These are phyloP conservation scores for Drosophila lutescens DNA, from an alignment of 2,888 invertebrate genomes.

Conservation along the genomic window DNA sequence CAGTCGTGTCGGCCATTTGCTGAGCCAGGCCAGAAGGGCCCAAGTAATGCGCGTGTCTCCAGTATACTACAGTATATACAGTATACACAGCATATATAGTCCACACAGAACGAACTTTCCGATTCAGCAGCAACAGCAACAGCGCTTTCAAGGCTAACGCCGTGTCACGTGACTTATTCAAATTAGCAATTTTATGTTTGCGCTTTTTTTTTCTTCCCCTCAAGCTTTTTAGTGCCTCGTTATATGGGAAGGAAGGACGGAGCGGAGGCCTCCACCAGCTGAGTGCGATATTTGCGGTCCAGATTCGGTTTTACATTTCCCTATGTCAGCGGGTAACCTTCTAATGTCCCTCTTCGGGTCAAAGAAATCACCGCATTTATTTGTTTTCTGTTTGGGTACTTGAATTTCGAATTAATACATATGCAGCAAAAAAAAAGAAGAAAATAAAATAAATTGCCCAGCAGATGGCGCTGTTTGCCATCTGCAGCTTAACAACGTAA, in stretches of 20 bases:
- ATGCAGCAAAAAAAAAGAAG: background rate
- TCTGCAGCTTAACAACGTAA: no score
- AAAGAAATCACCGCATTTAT: background rate
- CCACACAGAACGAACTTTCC: constrained; percentile 1
- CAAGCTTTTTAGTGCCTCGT: constrained; percentile 1
- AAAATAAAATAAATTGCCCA: no score
- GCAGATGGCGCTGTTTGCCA: no score
- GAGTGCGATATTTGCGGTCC: constrained; percentile 3
- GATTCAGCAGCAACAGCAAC: constrained; percentile 1
- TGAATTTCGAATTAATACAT: background rate
- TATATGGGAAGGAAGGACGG: background rate
- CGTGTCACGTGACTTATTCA: constrained; percentile 79
- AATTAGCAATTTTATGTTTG: constrained; percentile 78
- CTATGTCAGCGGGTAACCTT: background rate
- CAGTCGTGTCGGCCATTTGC: constrained; percentile 37
- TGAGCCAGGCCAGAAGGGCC: background rate
- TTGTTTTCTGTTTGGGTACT: background rate
- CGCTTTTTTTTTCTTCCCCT: constrained; percentile 42
- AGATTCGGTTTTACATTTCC: background rate
- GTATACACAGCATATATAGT: background rate
- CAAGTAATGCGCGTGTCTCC: constrained; percentile 30
- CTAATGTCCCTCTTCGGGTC: background rate
- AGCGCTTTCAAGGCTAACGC: constrained; percentile 42
- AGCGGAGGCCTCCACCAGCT: background rate
- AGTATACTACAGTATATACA: background rate